Evolutionary conservation across 2,113 vertebrate species (phyloP).

Genomic region (Otocyon megalotis): DNA sequence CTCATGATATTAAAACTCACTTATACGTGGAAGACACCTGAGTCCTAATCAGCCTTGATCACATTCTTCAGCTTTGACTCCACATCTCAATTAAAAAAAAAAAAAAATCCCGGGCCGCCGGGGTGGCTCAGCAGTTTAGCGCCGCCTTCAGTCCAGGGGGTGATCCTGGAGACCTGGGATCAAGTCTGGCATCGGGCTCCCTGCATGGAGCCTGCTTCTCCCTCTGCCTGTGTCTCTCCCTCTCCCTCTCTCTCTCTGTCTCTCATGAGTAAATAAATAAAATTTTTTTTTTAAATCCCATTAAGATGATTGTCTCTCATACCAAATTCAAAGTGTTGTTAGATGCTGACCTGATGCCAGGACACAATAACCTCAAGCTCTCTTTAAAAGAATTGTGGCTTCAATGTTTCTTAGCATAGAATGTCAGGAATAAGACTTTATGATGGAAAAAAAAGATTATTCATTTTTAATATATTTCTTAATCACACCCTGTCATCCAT

Average conservation of each 20-base stretch:
- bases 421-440: background rate
- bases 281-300: too few species aligned
- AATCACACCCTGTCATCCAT: background rate
- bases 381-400: background rate
- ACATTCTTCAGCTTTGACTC: background rate
- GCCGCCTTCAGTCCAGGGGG: too few species aligned
- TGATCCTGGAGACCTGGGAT: too few species aligned
- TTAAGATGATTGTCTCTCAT: background rate
- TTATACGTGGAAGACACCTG: background rate
- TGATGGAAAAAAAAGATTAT: background rate
- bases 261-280: too few species aligned
- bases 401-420: background rate
- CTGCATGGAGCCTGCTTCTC: too few species aligned
- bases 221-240: too few species aligned
- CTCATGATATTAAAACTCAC: background rate
- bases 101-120: background rate
- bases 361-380: background rate
- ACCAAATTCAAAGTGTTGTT: background rate
- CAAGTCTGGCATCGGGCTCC: too few species aligned
- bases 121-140: too few species aligned
- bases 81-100: background rate
- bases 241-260: too few species aligned
- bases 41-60: background rate
- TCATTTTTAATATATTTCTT: background rate
- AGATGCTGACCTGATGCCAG: background rate